Evolutionary conservation across 1,140 invertebrate genomes (phyloP), one percentile per base, ranked within the genome.

Genomic region (Melipona quadrifasciata): DNA sequence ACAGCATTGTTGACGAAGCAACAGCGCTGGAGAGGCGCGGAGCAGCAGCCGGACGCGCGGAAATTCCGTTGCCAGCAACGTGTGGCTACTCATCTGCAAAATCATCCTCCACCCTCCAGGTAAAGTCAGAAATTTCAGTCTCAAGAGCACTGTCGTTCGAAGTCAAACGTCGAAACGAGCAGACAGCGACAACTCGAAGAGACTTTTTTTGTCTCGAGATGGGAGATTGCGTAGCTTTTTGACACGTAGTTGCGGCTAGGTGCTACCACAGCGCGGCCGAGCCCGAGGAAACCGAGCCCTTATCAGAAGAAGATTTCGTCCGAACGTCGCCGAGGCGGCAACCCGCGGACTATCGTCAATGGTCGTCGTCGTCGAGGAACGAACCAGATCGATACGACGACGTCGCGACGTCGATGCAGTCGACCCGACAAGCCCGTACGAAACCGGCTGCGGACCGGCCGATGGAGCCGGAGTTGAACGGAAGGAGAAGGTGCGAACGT

Each of bases 271-370:
- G 72, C 8, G 64, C 73, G 27, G 65, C 72, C 16, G 83, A 89
- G 58, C 74, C 84, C 47, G 88, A 89, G 21, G 19, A 68, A 31
- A 58, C 81, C n/a, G 90, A 89, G 80, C 78, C 82, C 24, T 85
- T 81, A 73, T 86, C 88, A 55, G 86, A 91, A 19, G 87, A 89
- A 68, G 86, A 91, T 58, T 64, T 89, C 14, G 79, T 85, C 51
- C 75, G 71, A 79, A 71, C 68, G 21, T 77, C 85, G 31, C 71
- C 51, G 31, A 83, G 68, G 16, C 72, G 71, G 34, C 39, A 74
- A n/a, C 24, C 58, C 57, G 24, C 34, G 1, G 78, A 85, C 39
- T 73, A 73, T 77, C 86, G 77, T 65, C 82, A 74, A 21, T 87
- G 85, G 85, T 74, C 74, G 65, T 67, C 72, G 8, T 71, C 72